phyloP scores from a whole-genome alignment of 2,888 invertebrate genomes.

The Proisotoma minuta region DNA sequence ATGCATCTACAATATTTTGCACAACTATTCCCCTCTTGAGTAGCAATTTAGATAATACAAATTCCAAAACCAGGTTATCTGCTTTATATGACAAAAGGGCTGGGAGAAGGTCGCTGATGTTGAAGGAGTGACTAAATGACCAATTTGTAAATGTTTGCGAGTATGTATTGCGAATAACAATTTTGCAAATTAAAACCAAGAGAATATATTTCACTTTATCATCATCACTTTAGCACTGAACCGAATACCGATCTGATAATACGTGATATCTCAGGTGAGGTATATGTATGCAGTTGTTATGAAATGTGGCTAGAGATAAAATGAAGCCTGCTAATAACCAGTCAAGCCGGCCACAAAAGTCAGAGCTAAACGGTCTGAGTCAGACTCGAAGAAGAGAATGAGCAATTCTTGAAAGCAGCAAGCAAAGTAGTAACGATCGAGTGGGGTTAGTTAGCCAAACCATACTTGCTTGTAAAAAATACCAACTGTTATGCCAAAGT shows the following conservation, averaged over 20 bases:
- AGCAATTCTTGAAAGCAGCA: background rate
- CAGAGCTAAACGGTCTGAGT: background rate
- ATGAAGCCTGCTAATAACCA: background rate
- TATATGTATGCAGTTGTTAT: background rate
- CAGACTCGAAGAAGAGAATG: background rate
- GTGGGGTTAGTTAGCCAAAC: background rate
- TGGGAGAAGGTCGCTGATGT: too few relatives aligned
- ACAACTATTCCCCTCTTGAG: too few relatives aligned
- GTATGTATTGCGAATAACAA: background rate
- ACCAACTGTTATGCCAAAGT: too few relatives aligned
- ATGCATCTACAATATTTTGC: too few relatives aligned
- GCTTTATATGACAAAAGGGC: too few relatives aligned
- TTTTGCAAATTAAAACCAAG: too few relatives aligned
- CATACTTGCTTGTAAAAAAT: background rate
- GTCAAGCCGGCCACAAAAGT: background rate
- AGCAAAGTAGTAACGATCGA: background rate
- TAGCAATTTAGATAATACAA: too few relatives aligned
- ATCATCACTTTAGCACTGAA: background rate
- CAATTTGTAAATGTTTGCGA: background rate
- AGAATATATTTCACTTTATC: background rate
- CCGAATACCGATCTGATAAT: background rate
- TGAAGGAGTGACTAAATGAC: background rate
- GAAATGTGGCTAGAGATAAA: background rate
- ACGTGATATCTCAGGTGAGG: background rate
- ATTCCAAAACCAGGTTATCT: too few relatives aligned